Conservation (phyloP, 2,113 vertebrate genomes). For the Leptobrachium ailaonicum region DNA sequence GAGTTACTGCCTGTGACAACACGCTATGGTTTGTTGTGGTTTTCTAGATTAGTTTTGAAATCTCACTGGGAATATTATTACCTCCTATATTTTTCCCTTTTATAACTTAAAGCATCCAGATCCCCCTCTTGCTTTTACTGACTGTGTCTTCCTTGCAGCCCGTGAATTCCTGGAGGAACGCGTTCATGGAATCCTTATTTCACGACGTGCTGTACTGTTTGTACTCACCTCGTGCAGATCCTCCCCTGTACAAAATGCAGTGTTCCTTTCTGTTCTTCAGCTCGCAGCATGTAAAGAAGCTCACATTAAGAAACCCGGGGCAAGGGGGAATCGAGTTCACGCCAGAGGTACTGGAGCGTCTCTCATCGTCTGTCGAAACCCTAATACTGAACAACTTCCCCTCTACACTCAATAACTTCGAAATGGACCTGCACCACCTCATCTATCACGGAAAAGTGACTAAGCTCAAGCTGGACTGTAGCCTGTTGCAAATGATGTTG, state of each 20-base stretch:
- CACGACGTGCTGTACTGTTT: constrained; percentile 72
- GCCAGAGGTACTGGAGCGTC: constrained; percentile 67
- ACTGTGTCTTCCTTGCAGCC: constrained; percentile 65
- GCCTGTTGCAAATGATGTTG: constrained; percentile 76
- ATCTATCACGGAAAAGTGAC: constrained; percentile 80
- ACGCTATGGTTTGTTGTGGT: no score
- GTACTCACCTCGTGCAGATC: constrained; percentile 65
- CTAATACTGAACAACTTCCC: constrained; percentile 71
- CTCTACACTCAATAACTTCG: constrained; percentile 61
- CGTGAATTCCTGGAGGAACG: constrained; percentile 75
- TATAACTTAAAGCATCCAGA: no score
- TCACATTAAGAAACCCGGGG: constrained; percentile 71
- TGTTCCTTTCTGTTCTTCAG: constrained; percentile 74
- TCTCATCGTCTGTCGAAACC: constrained; percentile 69
- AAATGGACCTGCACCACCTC: constrained; percentile 78
- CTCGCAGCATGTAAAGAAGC: constrained; percentile 71
- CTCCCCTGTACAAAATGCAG: constrained; percentile 64
- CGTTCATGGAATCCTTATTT: constrained; percentile 81
- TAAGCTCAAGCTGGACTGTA: constrained; percentile 68
- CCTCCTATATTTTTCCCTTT: no score
- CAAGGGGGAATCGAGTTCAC: constrained; percentile 67
- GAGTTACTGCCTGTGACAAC: no score
- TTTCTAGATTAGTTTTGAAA: no score
- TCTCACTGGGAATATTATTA: no score
- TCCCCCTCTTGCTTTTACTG: no score